A percentile compares a stretch with the other conserved stretches of the same genome.
Evolutionary conservation across 2,797 vertebrate genomes (phyloP).

Genomic region (Squalus acanthias): DNA sequence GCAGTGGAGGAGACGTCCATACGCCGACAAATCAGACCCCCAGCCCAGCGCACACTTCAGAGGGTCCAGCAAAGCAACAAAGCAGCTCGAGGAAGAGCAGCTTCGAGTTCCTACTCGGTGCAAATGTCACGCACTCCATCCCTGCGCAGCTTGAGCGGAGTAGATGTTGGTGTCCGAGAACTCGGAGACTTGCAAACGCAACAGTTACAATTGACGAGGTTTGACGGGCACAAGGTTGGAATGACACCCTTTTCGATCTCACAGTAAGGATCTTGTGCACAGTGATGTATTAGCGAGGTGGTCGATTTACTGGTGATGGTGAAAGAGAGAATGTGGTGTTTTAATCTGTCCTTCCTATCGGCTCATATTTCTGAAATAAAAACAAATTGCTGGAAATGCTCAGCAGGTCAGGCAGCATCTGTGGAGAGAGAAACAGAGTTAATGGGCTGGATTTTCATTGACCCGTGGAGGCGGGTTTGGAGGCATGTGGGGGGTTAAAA

Average conservation of each 20-base stretch:
- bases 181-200: background rate
- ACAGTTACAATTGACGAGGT: background rate
- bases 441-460: too few species aligned
- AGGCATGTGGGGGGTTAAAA: too few species aligned
- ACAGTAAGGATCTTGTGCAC: background rate
- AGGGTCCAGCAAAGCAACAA: background rate
- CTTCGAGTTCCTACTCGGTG: background rate
- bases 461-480: too few species aligned
- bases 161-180: background rate
- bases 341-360: background rate
- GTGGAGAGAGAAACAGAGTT: background rate
- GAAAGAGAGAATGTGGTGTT: background rate
- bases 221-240: background rate
- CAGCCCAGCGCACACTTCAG: conserved; percentile 22
- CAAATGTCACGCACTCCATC: background rate
- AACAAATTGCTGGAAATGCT: background rate
- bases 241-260: background rate
- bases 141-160: background rate
- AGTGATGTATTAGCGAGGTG: too few species aligned
- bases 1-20: background rate
- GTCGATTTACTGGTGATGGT: too few species aligned
- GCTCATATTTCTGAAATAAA: background rate
- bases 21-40: background rate
- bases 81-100: background rate
- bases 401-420: background rate